phyloP scores from a whole-genome alignment of 2,113 vertebrate species.

The Callorhinus ursinus region DNA sequence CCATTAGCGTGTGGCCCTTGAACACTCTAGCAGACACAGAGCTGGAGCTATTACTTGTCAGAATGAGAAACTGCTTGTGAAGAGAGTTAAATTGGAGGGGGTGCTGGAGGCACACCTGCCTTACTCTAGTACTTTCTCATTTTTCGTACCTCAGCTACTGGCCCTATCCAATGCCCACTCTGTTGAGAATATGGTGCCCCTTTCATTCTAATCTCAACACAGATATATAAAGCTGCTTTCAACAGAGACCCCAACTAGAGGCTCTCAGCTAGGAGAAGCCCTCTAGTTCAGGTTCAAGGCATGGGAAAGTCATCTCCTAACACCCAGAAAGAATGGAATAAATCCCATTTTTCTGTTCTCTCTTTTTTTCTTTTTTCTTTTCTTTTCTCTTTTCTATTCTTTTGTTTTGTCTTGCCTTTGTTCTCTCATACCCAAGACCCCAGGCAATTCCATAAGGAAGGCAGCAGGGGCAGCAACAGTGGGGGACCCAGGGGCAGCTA shows the following conservation, averaged over 20 bases:
- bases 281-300: not conserved
- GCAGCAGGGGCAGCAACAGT: not conserved
- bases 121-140: not conserved
- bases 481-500: not conserved
- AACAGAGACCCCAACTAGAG: not conserved
- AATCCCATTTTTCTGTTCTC: not conserved
- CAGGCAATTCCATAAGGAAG: not conserved
- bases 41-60: not conserved
- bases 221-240: not conserved
- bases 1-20: not conserved
- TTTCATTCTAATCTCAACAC: not conserved
- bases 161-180: not conserved
- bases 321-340: not conserved
- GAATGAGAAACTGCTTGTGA: not conserved
- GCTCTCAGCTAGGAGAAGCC: not conserved
- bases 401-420: not conserved
- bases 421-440: not conserved
- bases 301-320: not conserved
- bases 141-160: slow-evolving; percentile 16
- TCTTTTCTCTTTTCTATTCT: not conserved
- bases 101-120: not conserved
- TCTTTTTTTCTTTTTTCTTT: not conserved
- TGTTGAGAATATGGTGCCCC: not conserved
- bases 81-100: not conserved
- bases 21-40: not conserved